Percentiles rank a stretch among this genome's conserved stretches.
These are phyloP conservation scores for Marronus borbonicus DNA, from an alignment of 2,888 invertebrate species.

Conservation along the genomic window DNA sequence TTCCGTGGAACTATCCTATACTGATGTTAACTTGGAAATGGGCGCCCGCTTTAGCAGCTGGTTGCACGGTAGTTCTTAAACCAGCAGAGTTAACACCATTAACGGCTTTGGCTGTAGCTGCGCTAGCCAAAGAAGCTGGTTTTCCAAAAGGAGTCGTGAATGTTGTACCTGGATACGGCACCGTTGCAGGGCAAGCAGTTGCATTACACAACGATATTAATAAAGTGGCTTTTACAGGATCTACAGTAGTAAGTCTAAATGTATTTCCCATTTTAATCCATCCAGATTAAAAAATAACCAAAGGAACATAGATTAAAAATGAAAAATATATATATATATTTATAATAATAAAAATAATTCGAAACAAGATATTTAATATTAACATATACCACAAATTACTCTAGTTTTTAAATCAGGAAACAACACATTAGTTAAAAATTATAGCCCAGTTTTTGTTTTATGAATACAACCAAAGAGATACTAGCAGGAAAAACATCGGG, in stretches of 20 bases:
- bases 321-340: no score
- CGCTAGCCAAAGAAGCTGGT: constrained; percentile 83
- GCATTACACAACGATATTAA: constrained; percentile 79
- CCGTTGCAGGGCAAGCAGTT: constrained; percentile 82
- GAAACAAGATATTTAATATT: no score
- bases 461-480: no score
- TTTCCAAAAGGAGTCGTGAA: constrained; percentile 87
- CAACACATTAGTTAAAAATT: no score
- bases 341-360: no score
- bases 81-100: constrained; percentile 91
- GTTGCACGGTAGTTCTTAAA: constrained; percentile 86
- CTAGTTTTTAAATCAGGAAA: no score
- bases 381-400: no score
- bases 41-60: constrained; percentile 77
- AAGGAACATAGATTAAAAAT: no score
- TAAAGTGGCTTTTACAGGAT: constrained; percentile 88
- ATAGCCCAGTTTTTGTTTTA: no score
- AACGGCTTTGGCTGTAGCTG: constrained; percentile 82
- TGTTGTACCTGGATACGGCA: constrained; percentile 83
- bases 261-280: background rate
- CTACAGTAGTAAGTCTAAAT: constrained; percentile 73
- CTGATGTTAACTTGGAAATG: constrained; percentile 90
- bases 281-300: no score
- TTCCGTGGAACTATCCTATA: constrained; percentile 88
- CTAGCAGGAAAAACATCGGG: no score